Evolutionary conservation across 1,140 invertebrate species (phyloP).

Genomic region (Drosophila teissieri): DNA sequence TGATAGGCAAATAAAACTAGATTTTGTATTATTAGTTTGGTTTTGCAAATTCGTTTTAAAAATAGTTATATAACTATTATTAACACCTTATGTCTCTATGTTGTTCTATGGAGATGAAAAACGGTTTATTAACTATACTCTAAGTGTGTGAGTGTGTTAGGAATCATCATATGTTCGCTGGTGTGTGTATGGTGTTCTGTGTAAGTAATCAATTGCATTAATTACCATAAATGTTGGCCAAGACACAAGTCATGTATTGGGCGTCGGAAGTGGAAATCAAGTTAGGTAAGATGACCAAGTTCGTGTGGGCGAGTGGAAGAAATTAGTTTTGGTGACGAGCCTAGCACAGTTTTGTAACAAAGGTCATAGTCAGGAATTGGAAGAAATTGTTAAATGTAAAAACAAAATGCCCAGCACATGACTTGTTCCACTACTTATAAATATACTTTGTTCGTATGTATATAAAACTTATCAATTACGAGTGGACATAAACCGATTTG

Average conservation of each 20-base stretch:
- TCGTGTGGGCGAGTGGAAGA: conserved; percentile 12
- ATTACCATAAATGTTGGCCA: conserved; percentile 74
- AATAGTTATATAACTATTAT: conserved; percentile 70
- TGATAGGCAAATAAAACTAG: conserved; percentile 46
- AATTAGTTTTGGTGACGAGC: conserved; percentile 7
- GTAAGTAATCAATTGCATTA: conserved; percentile 76
- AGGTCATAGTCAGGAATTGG: neutral
- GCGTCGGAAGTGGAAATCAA: neutral
- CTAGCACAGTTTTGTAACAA: neutral
- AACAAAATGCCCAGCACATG: conserved; percentile 15
- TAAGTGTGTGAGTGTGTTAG: conserved; percentile 54
- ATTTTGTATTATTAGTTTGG: conserved; percentile 32
- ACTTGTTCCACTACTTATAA: conserved; percentile 42
- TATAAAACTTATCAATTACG: conserved; percentile 69
- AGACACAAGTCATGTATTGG: conserved; percentile 55
- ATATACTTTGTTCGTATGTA: conserved; percentile 33
- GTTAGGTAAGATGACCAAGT: conserved; percentile 1
- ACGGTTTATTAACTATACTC: conserved; percentile 63
- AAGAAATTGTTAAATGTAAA: neutral
- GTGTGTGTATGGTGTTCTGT: conserved; percentile 37
- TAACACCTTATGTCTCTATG: conserved; percentile 68
- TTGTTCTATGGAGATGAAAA: conserved; percentile 67
- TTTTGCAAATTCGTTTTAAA: conserved; percentile 48
- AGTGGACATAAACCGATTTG: conserved; percentile 81
- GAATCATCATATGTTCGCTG: conserved; percentile 75